These are phyloP conservation scores for Oxyteleia sp. DNA, from an alignment of 2,888 invertebrate genomes.

Conservation along the genomic window DNA sequence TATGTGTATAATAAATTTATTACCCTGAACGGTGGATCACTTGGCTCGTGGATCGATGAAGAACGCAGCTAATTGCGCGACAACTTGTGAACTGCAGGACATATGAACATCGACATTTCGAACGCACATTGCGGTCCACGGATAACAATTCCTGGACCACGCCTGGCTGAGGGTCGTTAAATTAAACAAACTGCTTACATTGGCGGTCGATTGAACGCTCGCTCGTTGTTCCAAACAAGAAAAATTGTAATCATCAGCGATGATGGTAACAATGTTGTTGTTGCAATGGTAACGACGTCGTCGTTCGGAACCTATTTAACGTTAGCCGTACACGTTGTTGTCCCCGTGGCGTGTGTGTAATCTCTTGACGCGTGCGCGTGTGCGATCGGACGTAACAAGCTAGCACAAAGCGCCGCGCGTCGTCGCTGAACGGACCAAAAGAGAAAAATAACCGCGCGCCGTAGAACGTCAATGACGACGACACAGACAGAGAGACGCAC, in stretches of 20 bases:
- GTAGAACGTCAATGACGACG: too few species aligned
- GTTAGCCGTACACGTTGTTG: too few species aligned
- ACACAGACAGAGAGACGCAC: too few species aligned
- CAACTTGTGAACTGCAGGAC: conserved; percentile 88
- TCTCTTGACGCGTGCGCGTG: too few species aligned
- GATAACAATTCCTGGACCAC: conserved; percentile 88
- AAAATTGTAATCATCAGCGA: too few species aligned
- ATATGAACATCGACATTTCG: conserved; percentile 90
- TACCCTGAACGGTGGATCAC: conserved; percentile 89
- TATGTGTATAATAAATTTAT: conserved; percentile 84
- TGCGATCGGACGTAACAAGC: too few species aligned
- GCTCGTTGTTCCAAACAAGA: conserved; percentile 64
- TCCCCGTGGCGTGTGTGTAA: too few species aligned
- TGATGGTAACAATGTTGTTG: conserved; percentile 10
- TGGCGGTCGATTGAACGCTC: conserved; percentile 79
- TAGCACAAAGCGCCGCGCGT: too few species aligned
- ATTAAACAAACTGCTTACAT: conserved; percentile 39
- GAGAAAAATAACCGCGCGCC: too few species aligned
- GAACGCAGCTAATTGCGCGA: conserved; percentile 87
- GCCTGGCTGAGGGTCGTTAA: conserved; percentile 88
- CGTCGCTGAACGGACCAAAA: too few species aligned
- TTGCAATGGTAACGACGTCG: too few species aligned
- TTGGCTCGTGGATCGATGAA: conserved; percentile 88
- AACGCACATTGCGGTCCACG: conserved; percentile 89
- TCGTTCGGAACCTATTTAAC: too few species aligned